These are phyloP conservation scores for Drosophila stalkeri DNA, from an alignment of 2,888 invertebrate genomes.

Conservation along the genomic window DNA sequence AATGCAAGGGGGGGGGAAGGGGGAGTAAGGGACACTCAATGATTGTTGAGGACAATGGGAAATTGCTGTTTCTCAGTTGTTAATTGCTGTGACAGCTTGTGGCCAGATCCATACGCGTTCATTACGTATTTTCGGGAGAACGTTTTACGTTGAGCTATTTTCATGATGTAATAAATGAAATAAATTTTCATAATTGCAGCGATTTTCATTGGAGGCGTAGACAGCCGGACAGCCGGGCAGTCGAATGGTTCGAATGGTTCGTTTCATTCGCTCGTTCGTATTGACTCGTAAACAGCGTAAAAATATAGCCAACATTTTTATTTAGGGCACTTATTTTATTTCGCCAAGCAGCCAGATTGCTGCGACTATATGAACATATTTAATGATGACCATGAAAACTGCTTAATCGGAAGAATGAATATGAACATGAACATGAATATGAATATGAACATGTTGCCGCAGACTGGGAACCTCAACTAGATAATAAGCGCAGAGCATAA, in stretches of 20 bases:
- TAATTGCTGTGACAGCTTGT: conserved; percentile 78
- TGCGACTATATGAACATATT: conserved; percentile 58
- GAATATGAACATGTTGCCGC: conserved; percentile 47
- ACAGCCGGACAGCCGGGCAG: conserved; percentile 25
- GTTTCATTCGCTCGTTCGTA: conserved; percentile 32
- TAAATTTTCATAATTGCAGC: conserved; percentile 82
- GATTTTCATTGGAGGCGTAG: conserved; percentile 47
- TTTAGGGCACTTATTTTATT: conserved; percentile 71
- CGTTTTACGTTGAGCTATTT: conserved; percentile 59
- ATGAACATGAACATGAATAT: conserved; percentile 71
- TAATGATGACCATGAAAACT: conserved; percentile 79
- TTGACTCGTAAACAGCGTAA: conserved; percentile 50
- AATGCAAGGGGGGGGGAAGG: not conserved
- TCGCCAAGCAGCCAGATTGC: conserved; percentile 49
- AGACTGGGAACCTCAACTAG: conserved; percentile 37
- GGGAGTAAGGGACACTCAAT: conserved; percentile 16
- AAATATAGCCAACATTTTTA: conserved; percentile 63
- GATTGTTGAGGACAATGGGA: conserved; percentile 22
- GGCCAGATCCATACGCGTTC: conserved; percentile 44
- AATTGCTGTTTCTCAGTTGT: conserved; percentile 38
- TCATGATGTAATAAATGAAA: conserved; percentile 82
- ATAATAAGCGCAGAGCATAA: conserved; percentile 70
- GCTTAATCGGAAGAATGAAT: conserved; percentile 81
- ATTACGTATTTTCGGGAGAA: conserved; percentile 16
- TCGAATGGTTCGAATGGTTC: conserved; percentile 14